Evolutionary conservation across 2,888 invertebrate genomes (phyloP).

Genomic region (Coenonympha arcania): DNA sequence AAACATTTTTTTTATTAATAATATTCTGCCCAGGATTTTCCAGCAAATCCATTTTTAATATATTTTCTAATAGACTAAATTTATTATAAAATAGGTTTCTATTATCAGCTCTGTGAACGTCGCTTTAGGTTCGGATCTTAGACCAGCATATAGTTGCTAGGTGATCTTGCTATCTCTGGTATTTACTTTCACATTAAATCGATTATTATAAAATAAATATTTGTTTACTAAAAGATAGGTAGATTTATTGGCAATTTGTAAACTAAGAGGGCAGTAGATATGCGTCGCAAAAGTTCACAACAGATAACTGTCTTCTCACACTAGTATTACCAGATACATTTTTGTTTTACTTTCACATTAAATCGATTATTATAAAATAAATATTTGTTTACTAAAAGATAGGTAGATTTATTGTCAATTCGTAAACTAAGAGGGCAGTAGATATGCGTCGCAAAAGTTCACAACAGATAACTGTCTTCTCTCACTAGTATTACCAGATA

Average conservation of each 20-base stretch:
- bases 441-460: too few species aligned
- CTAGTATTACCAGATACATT: constrained; percentile 22
- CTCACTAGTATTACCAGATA: constrained; percentile 22
- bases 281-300: too few species aligned
- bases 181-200: constrained; percentile 8
- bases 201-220: constrained; percentile 3
- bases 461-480: neutral
- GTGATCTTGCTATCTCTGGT: constrained; percentile 9
- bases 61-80: too few species aligned
- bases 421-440: constrained; percentile 24
- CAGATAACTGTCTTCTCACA: neutral
- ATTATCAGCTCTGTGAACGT: too few species aligned
- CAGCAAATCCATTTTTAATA: too few species aligned
- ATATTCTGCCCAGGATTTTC: too few species aligned
- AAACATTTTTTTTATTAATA: too few species aligned
- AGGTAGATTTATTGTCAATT: constrained; percentile 25
- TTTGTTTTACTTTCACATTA: constrained; percentile 12
- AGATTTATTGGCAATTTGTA: constrained; percentile 27
- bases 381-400: constrained; percentile 24
- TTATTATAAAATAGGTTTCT: too few species aligned
- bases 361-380: neutral
- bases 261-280: constrained; percentile 20
- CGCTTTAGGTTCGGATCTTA: too few species aligned
- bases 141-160: constrained; percentile 4
- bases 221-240: constrained; percentile 24